These are phyloP conservation scores for Drosophila meridiana DNA, from an alignment of 2,888 invertebrate genomes.

Conservation along the genomic window DNA sequence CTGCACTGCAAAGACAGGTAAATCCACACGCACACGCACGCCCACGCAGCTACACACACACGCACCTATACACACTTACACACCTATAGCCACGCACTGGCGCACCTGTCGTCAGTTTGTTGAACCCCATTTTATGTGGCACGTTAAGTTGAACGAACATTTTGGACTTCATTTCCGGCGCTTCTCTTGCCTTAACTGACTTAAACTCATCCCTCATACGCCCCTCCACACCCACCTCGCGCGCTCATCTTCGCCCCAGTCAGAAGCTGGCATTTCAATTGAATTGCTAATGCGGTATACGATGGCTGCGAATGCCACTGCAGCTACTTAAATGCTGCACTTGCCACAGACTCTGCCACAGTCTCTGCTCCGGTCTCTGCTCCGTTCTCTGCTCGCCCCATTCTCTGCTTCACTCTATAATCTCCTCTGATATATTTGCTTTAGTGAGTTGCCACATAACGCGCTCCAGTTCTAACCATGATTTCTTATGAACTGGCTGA, in stretches of 20 bases:
- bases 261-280: constrained; percentile 47
- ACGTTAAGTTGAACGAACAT: constrained; percentile 34
- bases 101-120: constrained; percentile 41
- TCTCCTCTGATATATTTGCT: constrained; percentile 7
- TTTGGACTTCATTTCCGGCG: constrained; percentile 54
- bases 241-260: not conserved
- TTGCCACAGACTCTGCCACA: constrained; percentile 5
- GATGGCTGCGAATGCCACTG: constrained; percentile 19
- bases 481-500: constrained; percentile 18
- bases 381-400: too few relatives aligned
- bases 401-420: not conserved
- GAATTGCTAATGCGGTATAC: constrained; percentile 53
- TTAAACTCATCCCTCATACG: not conserved
- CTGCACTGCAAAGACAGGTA: constrained; percentile 53
- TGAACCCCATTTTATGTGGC: constrained; percentile 35
- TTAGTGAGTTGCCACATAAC: not conserved
- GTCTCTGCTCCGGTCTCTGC: too few relatives aligned
- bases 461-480: constrained; percentile 2
- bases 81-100: not conserved
- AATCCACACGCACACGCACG: constrained; percentile 14
- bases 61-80: not conserved
- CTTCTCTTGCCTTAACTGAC: constrained; percentile 5
- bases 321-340: constrained; percentile 53
- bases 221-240: not conserved
- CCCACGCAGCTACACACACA: constrained; percentile 6